Evolutionary conservation across 2,797 vertebrate species (phyloP).

Genomic region (Sebastes elongatus): DNA sequence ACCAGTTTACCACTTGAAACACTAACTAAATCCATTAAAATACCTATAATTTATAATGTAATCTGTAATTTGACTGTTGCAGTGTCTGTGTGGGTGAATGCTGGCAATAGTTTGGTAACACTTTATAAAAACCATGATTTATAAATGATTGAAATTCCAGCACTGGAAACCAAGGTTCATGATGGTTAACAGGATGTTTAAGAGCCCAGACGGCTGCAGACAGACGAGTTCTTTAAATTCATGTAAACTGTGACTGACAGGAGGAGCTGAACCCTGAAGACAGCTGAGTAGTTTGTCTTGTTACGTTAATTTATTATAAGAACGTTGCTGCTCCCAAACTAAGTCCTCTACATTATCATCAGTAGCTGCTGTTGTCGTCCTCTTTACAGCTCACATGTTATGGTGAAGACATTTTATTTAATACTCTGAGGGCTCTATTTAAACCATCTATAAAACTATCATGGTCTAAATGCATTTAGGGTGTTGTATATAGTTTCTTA

Average conservation of each 20-base stretch:
- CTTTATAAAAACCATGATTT: no score
- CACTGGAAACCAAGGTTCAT: background rate
- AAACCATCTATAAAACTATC: background rate
- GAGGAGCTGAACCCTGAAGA: background rate
- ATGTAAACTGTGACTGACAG: background rate
- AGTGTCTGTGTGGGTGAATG: background rate
- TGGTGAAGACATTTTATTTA: background rate
- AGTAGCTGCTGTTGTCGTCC: no score
- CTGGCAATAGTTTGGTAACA: background rate
- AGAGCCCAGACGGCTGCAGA: background rate
- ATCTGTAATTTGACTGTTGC: background rate
- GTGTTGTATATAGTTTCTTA: background rate
- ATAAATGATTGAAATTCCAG: background rate
- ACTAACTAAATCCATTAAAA: background rate
- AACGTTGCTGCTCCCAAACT: background rate
- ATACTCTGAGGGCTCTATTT: background rate
- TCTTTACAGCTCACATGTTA: background rate
- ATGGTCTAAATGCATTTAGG: no score
- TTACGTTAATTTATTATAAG: background rate
- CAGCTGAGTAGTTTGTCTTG: constrained; percentile 2
- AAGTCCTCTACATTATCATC: background rate
- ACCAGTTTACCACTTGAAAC: background rate
- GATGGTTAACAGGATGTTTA: background rate
- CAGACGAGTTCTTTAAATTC: background rate
- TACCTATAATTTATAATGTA: background rate